These are phyloP conservation scores for Oophaga sylvatica DNA, from an alignment of 2,797 vertebrate genomes.

Conservation along the genomic window DNA sequence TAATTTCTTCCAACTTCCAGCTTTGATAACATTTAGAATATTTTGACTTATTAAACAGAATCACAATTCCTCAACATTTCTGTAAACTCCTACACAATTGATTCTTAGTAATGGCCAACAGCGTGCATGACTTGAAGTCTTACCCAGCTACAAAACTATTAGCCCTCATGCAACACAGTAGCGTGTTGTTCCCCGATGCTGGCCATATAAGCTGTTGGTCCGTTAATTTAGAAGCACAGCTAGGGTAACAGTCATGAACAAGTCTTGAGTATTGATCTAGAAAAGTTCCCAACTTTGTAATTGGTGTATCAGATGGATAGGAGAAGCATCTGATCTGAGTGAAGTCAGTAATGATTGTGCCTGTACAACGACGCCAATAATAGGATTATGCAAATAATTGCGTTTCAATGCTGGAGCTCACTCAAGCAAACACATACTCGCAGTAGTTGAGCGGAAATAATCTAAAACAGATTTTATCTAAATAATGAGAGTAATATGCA, in stretches of 20 bases:
- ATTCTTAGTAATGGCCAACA: background rate
- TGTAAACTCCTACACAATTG: background rate
- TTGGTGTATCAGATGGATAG: background rate
- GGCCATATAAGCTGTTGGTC: background rate
- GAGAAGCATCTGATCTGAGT: background rate
- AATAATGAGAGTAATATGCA: conserved; percentile 7
- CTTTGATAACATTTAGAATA: background rate
- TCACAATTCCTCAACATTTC: background rate
- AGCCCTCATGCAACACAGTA: background rate
- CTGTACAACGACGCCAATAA: background rate
- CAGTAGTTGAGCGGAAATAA: background rate
- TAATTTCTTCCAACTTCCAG: too few species aligned
- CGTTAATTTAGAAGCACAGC: background rate
- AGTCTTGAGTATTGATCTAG: background rate
- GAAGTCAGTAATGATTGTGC: background rate
- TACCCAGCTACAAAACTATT: background rate
- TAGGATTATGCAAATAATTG: conserved; percentile 14
- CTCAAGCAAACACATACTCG: background rate
- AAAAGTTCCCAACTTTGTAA: background rate
- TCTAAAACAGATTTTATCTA: conserved; percentile 6
- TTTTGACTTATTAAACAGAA: background rate
- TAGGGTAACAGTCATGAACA: background rate
- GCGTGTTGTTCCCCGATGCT: background rate
- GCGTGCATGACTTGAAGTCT: background rate
- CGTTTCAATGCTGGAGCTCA: background rate